A percentile compares a stretch with the other conserved stretches of the same genome.
phyloP scores from a whole-genome alignment of 2,113 vertebrate genomes.

The Tachysurus fulvidraco region DNA sequence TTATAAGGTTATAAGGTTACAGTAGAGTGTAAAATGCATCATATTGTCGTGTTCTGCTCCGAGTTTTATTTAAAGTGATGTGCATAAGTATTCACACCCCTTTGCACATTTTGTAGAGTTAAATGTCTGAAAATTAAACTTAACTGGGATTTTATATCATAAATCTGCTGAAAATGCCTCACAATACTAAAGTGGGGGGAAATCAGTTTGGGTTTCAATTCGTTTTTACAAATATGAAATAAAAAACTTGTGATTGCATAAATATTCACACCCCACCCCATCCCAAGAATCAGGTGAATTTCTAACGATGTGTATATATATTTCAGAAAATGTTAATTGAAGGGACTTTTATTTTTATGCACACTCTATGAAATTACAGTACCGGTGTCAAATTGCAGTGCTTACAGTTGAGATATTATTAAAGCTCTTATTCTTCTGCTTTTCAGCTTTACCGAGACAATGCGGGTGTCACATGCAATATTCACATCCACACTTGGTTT shows the following conservation, averaged over 20 bases:
- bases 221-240: background rate
- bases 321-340: background rate
- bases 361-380: background rate
- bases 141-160: background rate
- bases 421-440: slow-evolving; percentile 5
- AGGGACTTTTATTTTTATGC: background rate
- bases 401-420: background rate
- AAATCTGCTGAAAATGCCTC: background rate
- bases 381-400: background rate
- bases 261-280: background rate
- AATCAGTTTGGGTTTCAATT: background rate
- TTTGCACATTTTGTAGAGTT: background rate
- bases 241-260: background rate
- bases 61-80: background rate
- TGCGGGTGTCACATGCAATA: background rate
- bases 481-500: background rate
- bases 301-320: background rate
- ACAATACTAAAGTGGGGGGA: background rate
- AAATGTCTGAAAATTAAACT: background rate
- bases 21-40: background rate
- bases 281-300: background rate
- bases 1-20: no score
- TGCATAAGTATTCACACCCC: background rate
- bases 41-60: background rate
- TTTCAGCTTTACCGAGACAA: background rate